Evolutionary conservation across 2,797 vertebrate species (phyloP).

Genomic region (Pristis pectinata): DNA sequence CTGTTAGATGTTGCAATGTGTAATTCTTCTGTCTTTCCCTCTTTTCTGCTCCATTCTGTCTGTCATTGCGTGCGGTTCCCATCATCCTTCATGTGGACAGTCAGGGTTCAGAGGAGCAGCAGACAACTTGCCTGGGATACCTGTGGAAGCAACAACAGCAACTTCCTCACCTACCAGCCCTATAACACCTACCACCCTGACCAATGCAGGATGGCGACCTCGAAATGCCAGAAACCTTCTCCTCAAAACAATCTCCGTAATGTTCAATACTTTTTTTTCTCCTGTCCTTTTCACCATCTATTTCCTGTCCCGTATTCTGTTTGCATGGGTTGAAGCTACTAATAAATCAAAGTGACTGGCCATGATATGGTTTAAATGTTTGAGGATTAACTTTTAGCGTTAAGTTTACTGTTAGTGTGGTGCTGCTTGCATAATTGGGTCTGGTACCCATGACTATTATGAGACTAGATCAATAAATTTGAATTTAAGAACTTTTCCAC

Average conservation of each 20-base stretch:
- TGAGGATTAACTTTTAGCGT: neutral
- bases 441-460: neutral
- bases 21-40: slow-evolving; percentile 62
- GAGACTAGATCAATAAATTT: neutral
- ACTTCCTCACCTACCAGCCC: slow-evolving; percentile 73
- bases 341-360: neutral
- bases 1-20: slow-evolving; percentile 45
- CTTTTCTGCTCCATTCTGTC: slow-evolving; percentile 57
- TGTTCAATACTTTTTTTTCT: slow-evolving; percentile 52
- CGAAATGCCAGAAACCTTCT: slow-evolving; percentile 64
- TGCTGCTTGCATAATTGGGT: neutral
- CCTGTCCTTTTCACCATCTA: slow-evolving; percentile 33
- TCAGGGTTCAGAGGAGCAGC: slow-evolving; percentile 90
- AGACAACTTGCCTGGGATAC: slow-evolving; percentile 76
- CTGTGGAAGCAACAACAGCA: slow-evolving; percentile 64
- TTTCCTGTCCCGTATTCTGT: slow-evolving; percentile 20
- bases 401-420: neutral
- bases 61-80: slow-evolving; percentile 42
- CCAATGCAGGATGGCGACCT: slow-evolving; percentile 68
- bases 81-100: slow-evolving; percentile 67
- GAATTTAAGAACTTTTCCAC: neutral
- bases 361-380: neutral
- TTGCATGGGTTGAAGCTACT: slow-evolving; percentile 27
- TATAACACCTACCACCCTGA: slow-evolving; percentile 83
- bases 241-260: slow-evolving; percentile 72